Base-by-base conservation (phyloP, 2,888 invertebrate genomes). In the Diaphora mendica region DNA sequence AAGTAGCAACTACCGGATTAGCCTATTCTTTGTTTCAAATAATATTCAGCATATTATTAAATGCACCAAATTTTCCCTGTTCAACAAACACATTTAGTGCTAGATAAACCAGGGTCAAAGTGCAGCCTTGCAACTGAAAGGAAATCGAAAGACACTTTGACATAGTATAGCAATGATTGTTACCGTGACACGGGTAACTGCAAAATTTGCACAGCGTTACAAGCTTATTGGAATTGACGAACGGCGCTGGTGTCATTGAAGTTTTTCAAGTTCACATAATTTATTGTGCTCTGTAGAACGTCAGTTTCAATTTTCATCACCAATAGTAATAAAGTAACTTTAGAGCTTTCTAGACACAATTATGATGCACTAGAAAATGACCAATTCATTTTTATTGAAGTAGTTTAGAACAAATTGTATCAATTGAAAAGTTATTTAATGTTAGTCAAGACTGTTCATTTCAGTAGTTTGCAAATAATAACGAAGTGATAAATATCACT, bases 141-240 rank as follows among this genome's bases (percentile, higher is more conserved):
- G 91, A 92, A 92, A 92, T 91, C 90, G 86, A 89, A 77, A 86
- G 85, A 90, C 91, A 90, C 89, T 88, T 82, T 81, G 79, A 77
- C 76, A 81, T 82, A 82, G 84, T 81, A 84, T 82, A 82, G 84
- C 81, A 84, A 75, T 80, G 80, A 77, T 82, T 77, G 87, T 84
- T 85, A 87, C 92, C 90, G 90, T 83, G 90, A 89, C 90, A 91
- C 78, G 68, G 23, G 64, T 73, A 65, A 77, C 92, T 92, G 89
- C 91, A 89, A 91, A 88, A 91, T 87, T 85, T 69, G 74, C 82
- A 86, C 85, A 70, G 7, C 17, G 20, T 55, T 35, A 55, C 51
- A 68, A 68, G 35, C n/a, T 55, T n/a, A 55, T 68, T 4, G 8
- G 2, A 68, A 35, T 26, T 55, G 30, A 42, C 42, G 39, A 23